Base-by-base conservation (phyloP, 2,888 invertebrate species). In the Pristionchus japonicus region DNA sequence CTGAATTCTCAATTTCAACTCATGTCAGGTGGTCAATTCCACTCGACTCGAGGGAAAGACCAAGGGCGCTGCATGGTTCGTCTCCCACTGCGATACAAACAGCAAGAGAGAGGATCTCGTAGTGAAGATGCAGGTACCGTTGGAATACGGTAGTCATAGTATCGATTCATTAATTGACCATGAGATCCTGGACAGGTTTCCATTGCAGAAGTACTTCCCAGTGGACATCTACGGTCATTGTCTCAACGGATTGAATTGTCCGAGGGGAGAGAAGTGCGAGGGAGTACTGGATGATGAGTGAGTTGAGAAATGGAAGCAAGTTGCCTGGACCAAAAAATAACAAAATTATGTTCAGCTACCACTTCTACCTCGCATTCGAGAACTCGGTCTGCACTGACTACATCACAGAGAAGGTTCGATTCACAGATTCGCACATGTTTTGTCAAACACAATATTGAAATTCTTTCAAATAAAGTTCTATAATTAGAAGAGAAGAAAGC, bases 341-440 rank as follows among this genome's bases (percentile, higher is more conserved):
- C 13, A 74, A 23, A 27, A 31, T 34, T 27, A 9, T 43, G 11
- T 86, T 80, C 89, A 93, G 93, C 70, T 93, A 93, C 83, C 90
- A 92, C 88, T 94, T 94, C 90, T 94, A 94, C 88, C 89, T 93
- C 6, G 91, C 94, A 4, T 91, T 93, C 89, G 94, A 94, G 89
- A 94, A 94, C 89, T 92, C 92, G 37, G 90, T 94, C 88, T 94
- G 94, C 89, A 89, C 91, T 27, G 94, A 94, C 74, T 94, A 94
- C 89, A 91, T 93, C 31, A 94, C 94, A 2, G 94, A 94, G 87
- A 94, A 94, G 89, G 77, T 77, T n/a, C 40, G 37, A 70, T 20
- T 37, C 17, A 67, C n/a, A 23, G 6, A n/a, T n/a, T n/a, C n/a
- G n/a, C n/a, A n/a, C n/a, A n/a, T n/a, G n/a, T n/a, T n/a, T n/a